Evolutionary conservation across 2,888 invertebrate species (phyloP).

Genomic region (Mimumesa dahlbomi): DNA sequence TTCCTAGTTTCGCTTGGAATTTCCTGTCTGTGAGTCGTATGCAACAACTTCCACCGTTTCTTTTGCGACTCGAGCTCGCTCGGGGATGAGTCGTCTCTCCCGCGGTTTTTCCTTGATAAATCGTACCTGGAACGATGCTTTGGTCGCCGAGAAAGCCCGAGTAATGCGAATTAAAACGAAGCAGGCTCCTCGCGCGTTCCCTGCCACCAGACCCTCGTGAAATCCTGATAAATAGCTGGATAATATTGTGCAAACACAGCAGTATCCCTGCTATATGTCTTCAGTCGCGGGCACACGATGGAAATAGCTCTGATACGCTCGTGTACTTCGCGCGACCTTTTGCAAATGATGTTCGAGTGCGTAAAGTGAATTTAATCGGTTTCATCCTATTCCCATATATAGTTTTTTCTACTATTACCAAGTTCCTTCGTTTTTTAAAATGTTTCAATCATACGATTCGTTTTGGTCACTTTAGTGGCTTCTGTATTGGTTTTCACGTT

Average conservation of each 20-base stretch:
- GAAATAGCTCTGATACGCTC: constrained; percentile 55
- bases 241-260: constrained; percentile 74
- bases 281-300: constrained; percentile 47
- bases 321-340: constrained; percentile 30
- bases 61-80: not conserved
- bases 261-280: constrained; percentile 67
- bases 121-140: constrained; percentile 27
- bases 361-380: constrained; percentile 51
- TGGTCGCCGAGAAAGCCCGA: constrained; percentile 18
- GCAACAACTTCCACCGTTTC: constrained; percentile 30
- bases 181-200: not conserved
- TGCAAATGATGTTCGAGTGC: constrained; percentile 34
- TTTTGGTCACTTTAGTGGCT: too few relatives aligned
- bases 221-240: constrained; percentile 76
- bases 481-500: too few relatives aligned
- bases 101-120: constrained; percentile 56
- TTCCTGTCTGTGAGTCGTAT: constrained; percentile 26
- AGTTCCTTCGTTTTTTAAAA: too few relatives aligned
- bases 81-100: constrained; percentile 9
- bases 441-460: too few relatives aligned
- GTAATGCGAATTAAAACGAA: constrained; percentile 63
- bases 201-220: constrained; percentile 37
- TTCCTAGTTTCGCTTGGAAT: constrained; percentile 34
- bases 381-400: too few relatives aligned
- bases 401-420: too few relatives aligned